These are phyloP conservation scores for Leptoclinus maculatus DNA, from an alignment of 2,797 vertebrate genomes.

Conservation along the genomic window DNA sequence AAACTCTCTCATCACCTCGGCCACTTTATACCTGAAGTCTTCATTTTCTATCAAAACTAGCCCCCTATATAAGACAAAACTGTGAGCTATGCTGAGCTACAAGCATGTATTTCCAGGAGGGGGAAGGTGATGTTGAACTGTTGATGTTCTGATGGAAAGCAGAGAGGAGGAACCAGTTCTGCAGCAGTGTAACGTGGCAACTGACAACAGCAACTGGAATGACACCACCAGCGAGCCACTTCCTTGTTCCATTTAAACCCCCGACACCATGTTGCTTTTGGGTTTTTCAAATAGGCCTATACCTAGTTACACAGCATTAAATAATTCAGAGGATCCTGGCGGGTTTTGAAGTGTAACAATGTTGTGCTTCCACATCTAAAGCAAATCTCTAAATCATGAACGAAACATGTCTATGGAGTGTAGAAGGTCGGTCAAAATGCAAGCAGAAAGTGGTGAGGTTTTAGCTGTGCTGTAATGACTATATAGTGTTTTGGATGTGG, in stretches of 20 bases:
- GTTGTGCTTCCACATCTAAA: not conserved
- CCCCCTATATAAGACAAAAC: slow-evolving; percentile 6
- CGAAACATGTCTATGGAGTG: not conserved
- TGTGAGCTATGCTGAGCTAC: slow-evolving; percentile 39
- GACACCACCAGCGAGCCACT: slow-evolving; percentile 70
- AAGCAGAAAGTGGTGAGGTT: slow-evolving; percentile 11
- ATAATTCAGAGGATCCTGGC: not conserved
- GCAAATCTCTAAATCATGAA: not conserved
- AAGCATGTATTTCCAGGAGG: slow-evolving; percentile 28
- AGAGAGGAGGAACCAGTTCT: slow-evolving; percentile 81
- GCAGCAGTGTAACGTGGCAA: slow-evolving; percentile 76
- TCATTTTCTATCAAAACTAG: slow-evolving; percentile 37
- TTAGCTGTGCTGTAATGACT: slow-evolving; percentile 46
- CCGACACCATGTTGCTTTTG: slow-evolving; percentile 41
- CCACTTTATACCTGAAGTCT: slow-evolving; percentile 13
- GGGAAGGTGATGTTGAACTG: slow-evolving; percentile 52
- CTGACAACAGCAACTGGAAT: slow-evolving; percentile 79
- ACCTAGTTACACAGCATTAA: slow-evolving; percentile 6
- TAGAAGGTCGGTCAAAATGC: slow-evolving; percentile 25
- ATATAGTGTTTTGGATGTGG: slow-evolving; percentile 45
- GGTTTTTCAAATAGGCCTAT: slow-evolving; percentile 13
- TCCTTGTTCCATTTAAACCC: slow-evolving; percentile 74
- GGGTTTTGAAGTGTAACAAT: not conserved
- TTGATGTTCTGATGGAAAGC: slow-evolving; percentile 77
- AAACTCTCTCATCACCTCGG: slow-evolving; percentile 21